Base-by-base conservation (phyloP, 2,113 vertebrate genomes). In the Zosterops borbonicus region DNA sequence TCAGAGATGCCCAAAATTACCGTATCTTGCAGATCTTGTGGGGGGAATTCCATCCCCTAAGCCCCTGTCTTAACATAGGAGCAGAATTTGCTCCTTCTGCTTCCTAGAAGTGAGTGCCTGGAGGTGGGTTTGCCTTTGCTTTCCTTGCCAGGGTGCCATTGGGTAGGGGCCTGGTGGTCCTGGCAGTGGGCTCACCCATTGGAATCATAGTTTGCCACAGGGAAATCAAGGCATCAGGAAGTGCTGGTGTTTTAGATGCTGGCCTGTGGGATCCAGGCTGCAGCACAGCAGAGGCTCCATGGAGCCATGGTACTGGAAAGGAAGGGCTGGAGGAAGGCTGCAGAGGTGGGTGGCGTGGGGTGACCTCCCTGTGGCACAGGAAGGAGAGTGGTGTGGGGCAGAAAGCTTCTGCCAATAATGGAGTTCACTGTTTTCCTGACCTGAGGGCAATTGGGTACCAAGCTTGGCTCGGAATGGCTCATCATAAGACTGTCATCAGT, bases 401-500 rank as follows among this genome's bases (percentile, higher is more conserved):
- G 87, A 87, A 93, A 97, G 91, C 41, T 74, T 84, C 73, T 92
- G 95, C 71, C 10, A 12, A 74, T 96, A 96, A 87, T 91, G 77
- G 83, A 95, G 52, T 88, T 96, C 89, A 75, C 58, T 92, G 92
- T 97, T 97, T 82, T 94, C 84, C 96, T 97, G 95, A 96, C 95
- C 94, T 14, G 59, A 87, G 76, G 96, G 95, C 93, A 95, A 49
- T 73, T 89, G 92, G 67, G 80, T 87, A 92, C 18, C 33, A 92
- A 92, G 85, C 63, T 93, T 97, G 96, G 96, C 94, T 87, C 81
- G 92, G 86, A 96, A 96, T 77, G 84, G 83, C 81, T 96, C 75
- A 71, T 97, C 97, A 97, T 96, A 97, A 94, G 97, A 97, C 97
- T 96, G 92, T 96, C 92, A 97, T 96, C 94, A 76, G 93, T 96